Base-by-base conservation (phyloP, 1,140 invertebrate species). In the Drosophila parvula region DNA sequence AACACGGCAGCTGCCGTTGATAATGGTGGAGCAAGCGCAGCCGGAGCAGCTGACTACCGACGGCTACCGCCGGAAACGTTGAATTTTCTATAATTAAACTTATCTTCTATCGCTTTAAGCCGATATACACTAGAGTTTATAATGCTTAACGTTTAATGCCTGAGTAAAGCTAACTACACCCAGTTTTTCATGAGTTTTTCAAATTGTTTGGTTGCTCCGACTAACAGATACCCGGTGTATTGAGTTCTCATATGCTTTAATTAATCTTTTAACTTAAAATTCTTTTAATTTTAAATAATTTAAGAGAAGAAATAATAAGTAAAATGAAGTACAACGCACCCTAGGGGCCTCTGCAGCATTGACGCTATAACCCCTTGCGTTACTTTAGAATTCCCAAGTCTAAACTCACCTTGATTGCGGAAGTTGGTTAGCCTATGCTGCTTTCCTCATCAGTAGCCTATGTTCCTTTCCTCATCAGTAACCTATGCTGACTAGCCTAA, bases 21-120 rank as follows among this genome's bases (percentile, higher is more conserved):
- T 69, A 70, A 41, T 41, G 30, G 73, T 36, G 41, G 55, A 38
- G 44, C 27, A 36, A 60, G 47, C 67, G 47, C 67, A 68, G 78
- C 50, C 58, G 76, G 64, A 57, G 41, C 48, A 58, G 62, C 73
- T 64, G 73, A 77, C 22, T 44, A 9, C 22, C 22, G 22, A 22
- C 22, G 5, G 5, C 30, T 8, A 40, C 40, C 18, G 45, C 67
- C 79, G 68, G 68, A 71, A 71, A 50, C 51, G 43, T 48, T 79
- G 40, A 57, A 81, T 82, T 79, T 82, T 70, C 64, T 75, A 77
- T 76, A 88, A 77, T 65, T 82, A 76, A 77, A 63, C 67, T 77
- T 47, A 43, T 78, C 45, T 36, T 16, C 58, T 59, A 63, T 70
- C 36, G 16, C 27, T 14, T 69, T 69, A 30, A 79, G 7, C 14